Conservation (phyloP, 2,888 invertebrate genomes). For the Pristionchus maxplancki region DNA sequence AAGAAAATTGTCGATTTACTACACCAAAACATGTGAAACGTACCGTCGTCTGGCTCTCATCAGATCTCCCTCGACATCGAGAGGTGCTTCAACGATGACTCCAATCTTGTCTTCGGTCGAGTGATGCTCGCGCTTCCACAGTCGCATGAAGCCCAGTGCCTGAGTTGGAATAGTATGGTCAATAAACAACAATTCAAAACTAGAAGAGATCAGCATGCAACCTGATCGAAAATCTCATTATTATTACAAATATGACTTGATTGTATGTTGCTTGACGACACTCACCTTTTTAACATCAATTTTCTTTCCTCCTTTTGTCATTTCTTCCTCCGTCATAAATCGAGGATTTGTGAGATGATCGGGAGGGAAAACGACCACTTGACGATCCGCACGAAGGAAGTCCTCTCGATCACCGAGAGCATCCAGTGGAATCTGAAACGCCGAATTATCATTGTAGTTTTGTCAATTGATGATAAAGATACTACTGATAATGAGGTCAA, state of each 20-base stretch:
- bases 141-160: neutral
- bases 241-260: too few relatives aligned
- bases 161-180: neutral
- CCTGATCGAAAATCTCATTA: too few relatives aligned
- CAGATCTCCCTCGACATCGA: constrained; percentile 23
- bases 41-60: neutral
- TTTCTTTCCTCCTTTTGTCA: neutral
- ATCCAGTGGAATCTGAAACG: neutral
- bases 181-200: neutral
- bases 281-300: neutral
- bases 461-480: too few relatives aligned
- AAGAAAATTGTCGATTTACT: neutral
- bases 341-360: neutral
- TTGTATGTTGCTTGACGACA: too few relatives aligned
- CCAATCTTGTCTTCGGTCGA: neutral
- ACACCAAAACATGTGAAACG: neutral
- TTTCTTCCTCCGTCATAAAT: neutral
- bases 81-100: neutral
- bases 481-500: too few relatives aligned
- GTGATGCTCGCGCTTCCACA: neutral
- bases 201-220: too few relatives aligned
- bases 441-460: too few relatives aligned
- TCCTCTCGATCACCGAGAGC: neutral
- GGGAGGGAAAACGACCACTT: neutral
- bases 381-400: neutral